Evolutionary conservation across 2,113 vertebrate genomes (phyloP), one percentile per base, ranked within the genome.

Genomic region (Urocolius indicus): DNA sequence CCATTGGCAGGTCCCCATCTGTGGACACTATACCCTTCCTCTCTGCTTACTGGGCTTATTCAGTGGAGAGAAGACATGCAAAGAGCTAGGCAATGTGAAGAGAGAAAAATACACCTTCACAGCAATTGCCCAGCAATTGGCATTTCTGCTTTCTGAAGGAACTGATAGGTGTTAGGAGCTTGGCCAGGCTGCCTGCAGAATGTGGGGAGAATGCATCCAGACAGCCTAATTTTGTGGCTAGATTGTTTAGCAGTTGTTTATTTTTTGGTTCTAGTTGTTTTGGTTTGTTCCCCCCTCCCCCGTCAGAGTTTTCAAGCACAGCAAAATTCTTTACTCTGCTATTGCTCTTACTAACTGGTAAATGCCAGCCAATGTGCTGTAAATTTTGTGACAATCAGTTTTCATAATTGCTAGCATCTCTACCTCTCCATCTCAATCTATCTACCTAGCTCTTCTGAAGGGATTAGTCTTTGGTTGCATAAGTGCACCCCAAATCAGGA

Each of bases 161-260:
- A 34, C 45, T 80, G 54, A 89, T 92, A 2, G 0, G 5, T 73
- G 32, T 15, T 18, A 9, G 63, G 41, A 73, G 5, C 32, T 80
- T 84, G 76, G 49, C 80, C 3, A 1, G 26, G 41, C 23, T 22
- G 29, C 54, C 34, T 57, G 54, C 11, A 4, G 34, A 73, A 15
- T 2, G 2, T 17, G 17, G 49, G 54, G 16, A 2, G 2, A 22
- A 32, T 1, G 1, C 15, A 61, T 22, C 45, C 45, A 45, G 24
- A 14, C 59, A 93, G 41, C 32, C 22, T 61, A 38, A 45, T 67
- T 79, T 68, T 71, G 57, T 59, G 78, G 38, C 69, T 3, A 2
- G 57, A 58, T 58, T 94, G 32, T 27, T 74, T 20, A 67, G 55
- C 12, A 18, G 19, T 61, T 26, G 8, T 12, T 52, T 14, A 4